A percentile compares a stretch with the other conserved stretches of the same genome.
Conservation (phyloP, 1,140 invertebrate species). For the Drosophila bipectinata region DNA sequence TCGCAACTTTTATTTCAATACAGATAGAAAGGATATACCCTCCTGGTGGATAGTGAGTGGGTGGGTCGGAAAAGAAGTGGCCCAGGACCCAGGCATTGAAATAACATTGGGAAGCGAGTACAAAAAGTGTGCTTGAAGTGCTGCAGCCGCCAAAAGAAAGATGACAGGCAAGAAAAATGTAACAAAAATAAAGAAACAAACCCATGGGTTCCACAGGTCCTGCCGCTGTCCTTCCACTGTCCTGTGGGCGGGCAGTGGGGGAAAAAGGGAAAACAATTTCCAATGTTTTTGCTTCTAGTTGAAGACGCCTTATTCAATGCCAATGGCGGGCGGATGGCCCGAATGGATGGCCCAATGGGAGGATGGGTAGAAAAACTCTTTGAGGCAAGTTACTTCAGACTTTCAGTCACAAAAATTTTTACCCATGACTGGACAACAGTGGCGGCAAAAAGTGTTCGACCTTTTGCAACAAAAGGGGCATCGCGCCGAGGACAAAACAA, state of each 20-base stretch:
- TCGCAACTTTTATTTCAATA: slow-evolving; percentile 59
- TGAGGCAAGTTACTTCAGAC: slow-evolving; percentile 52
- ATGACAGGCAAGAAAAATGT: slow-evolving; percentile 65
- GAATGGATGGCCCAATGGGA: background rate
- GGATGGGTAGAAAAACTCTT: slow-evolving; percentile 42
- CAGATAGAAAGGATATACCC: slow-evolving; percentile 20
- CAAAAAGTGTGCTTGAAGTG: slow-evolving; percentile 65
- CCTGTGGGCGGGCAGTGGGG: background rate
- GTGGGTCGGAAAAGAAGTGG: slow-evolving; percentile 23
- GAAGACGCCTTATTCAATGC: slow-evolving; percentile 77
- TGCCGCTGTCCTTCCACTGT: background rate
- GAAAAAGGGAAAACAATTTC: slow-evolving; percentile 76
- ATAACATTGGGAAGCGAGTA: slow-evolving; percentile 40
- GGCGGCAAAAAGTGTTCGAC: slow-evolving; percentile 61
- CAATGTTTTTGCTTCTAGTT: slow-evolving; percentile 79
- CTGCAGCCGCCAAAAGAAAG: slow-evolving; percentile 44
- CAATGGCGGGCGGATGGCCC: slow-evolving; percentile 18
- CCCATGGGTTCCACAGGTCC: slow-evolving; percentile 27
- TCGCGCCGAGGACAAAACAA: slow-evolving; percentile 38
- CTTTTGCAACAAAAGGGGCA: slow-evolving; percentile 44
- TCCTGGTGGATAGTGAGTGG: background rate
- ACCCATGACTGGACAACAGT: slow-evolving; percentile 69
- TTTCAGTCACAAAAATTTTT: slow-evolving; percentile 65
- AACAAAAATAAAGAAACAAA: slow-evolving; percentile 57
- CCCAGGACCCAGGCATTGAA: slow-evolving; percentile 46